These are phyloP conservation scores for Phengaris alcon DNA, from an alignment of 2,888 invertebrate genomes.

Conservation along the genomic window DNA sequence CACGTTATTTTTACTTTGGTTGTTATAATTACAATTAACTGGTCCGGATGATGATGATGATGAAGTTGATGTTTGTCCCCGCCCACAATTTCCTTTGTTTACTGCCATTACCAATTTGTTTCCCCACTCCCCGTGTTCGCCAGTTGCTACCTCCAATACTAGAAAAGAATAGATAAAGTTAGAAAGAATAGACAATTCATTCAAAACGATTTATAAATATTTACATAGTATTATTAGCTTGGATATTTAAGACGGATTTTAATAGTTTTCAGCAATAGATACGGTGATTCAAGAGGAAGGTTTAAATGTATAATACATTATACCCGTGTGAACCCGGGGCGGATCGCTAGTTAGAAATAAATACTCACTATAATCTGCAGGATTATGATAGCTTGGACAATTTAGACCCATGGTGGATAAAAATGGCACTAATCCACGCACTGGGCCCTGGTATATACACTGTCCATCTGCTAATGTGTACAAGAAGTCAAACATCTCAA, in stretches of 20 bases:
- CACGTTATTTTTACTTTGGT: constrained; percentile 77
- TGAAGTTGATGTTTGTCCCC: constrained; percentile 60
- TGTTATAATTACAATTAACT: constrained; percentile 67
- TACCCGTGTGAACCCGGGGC: too few relatives aligned
- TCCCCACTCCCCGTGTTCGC: constrained; percentile 95
- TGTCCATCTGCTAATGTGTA: constrained; percentile 95
- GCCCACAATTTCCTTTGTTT: constrained; percentile 86
- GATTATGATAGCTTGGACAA: constrained; percentile 97
- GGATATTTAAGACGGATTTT: not conserved
- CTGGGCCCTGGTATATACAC: constrained; percentile 94
- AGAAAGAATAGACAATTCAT: not conserved
- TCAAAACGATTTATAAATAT: too few relatives aligned
- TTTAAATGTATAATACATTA: too few relatives aligned
- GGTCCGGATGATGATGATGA: constrained; percentile 64
- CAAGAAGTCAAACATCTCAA: constrained; percentile 96
- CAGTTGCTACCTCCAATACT: constrained; percentile 98
- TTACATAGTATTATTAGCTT: too few relatives aligned
- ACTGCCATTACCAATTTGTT: constrained; percentile 91
- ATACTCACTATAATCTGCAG: constrained; percentile 93
- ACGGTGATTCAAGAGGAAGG: not conserved
- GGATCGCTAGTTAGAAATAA: too few relatives aligned
- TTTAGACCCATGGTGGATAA: constrained; percentile 90
- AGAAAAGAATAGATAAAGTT: constrained; percentile 46
- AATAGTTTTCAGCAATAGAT: not conserved
- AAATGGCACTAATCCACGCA: constrained; percentile 91